These are phyloP conservation scores for Acanthornis magna DNA, from an alignment of 2,797 vertebrate genomes.

Conservation along the genomic window DNA sequence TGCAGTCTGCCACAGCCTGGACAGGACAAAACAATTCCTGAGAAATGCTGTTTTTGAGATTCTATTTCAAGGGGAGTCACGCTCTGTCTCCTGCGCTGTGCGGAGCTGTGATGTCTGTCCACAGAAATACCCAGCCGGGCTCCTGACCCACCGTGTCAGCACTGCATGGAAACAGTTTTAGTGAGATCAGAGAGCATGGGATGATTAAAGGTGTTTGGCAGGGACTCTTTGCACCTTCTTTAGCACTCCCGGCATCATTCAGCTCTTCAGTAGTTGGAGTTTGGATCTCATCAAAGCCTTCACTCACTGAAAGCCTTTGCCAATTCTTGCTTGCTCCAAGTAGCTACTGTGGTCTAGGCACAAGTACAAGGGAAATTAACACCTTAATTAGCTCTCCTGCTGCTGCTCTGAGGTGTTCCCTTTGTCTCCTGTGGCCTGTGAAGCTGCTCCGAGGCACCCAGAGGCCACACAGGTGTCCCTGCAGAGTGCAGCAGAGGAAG, in stretches of 20 bases:
- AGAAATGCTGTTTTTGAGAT: neutral
- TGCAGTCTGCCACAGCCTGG: neutral
- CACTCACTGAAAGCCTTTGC: neutral
- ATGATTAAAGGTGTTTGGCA: conserved; percentile 37
- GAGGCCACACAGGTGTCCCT: neutral
- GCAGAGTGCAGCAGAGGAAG: neutral
- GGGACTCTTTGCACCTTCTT: conserved; percentile 13
- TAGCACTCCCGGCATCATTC: conserved; percentile 7
- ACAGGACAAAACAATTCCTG: neutral
- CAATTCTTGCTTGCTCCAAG: neutral
- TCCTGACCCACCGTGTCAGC: neutral
- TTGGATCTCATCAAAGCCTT: neutral
- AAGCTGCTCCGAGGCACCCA: neutral
- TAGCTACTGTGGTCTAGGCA: neutral
- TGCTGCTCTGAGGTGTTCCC: neutral
- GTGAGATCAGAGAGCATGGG: neutral
- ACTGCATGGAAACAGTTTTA: neutral
- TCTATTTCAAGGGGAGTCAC: neutral
- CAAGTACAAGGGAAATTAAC: neutral
- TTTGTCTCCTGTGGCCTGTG: neutral
- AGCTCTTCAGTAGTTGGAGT: neutral
- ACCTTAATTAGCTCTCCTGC: neutral
- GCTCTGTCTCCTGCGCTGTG: neutral
- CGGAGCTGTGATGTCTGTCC: conserved; percentile 23
- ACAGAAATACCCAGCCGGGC: neutral